A percentile compares a stretch with the other conserved stretches of the same genome.
phyloP scores from a whole-genome alignment of 2,113 vertebrate genomes.

The Zapus hudsonius region DNA sequence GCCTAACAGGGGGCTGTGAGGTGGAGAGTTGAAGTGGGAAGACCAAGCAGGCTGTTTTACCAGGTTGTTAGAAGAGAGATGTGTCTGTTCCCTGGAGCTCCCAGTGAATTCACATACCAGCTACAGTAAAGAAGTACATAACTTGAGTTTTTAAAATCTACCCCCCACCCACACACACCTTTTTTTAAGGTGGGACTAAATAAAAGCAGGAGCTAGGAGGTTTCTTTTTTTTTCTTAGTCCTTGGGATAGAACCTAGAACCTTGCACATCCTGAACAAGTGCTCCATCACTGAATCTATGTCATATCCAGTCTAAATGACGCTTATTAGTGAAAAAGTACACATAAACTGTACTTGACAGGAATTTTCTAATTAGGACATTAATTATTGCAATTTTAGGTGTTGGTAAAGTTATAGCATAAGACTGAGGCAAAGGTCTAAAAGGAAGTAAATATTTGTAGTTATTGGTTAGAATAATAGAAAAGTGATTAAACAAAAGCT shows the following conservation, averaged over 20 bases:
- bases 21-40: not conserved
- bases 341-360: not conserved
- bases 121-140: not conserved
- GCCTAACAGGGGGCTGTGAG: not conserved
- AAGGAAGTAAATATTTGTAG: not conserved
- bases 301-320: not conserved
- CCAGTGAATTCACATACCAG: not conserved
- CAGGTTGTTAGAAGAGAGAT: not conserved
- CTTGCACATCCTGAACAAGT: not conserved
- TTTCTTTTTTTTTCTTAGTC: not conserved
- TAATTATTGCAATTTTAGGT: conserved; percentile 25
- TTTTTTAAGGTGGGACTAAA: not conserved
- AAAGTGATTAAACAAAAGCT: not conserved
- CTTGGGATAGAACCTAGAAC: no score
- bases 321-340: not conserved
- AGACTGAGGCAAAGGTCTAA: not conserved
- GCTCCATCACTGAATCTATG: not conserved
- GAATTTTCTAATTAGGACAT: not conserved
- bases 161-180: no score
- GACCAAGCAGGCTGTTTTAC: not conserved
- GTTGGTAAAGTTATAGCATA: not conserved
- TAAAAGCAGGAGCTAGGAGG: not conserved
- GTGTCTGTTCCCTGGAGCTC: not conserved
- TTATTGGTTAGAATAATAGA: not conserved
- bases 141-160: not conserved